phyloP scores from a whole-genome alignment of 2,113 vertebrate genomes.

The Dendrocopos noguchii region DNA sequence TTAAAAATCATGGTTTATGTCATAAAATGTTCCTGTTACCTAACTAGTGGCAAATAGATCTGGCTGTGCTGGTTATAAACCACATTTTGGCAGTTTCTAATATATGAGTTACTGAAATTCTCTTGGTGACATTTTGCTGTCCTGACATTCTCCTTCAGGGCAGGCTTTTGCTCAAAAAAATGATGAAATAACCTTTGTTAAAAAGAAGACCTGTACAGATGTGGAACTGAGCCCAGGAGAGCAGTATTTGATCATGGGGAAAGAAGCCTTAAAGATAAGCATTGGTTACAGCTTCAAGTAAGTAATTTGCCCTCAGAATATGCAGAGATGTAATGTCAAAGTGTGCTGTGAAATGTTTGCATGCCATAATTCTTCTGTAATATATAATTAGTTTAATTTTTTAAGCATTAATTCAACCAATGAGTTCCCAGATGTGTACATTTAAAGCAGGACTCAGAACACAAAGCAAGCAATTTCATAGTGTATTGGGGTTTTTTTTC shows the following conservation, averaged over 20 bases:
- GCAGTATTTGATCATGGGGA: conserved; percentile 89
- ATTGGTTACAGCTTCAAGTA: conserved; percentile 73
- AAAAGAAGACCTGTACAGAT: conserved; percentile 81
- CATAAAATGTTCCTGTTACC: neutral
- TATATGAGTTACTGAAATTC: neutral
- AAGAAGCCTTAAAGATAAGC: conserved; percentile 80
- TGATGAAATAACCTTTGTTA: conserved; percentile 83
- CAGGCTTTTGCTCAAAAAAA: conserved; percentile 65
- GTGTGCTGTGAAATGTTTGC: neutral
- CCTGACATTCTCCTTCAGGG: conserved; percentile 61
- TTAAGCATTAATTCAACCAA: neutral
- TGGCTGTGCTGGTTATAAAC: neutral
- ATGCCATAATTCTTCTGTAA: neutral
- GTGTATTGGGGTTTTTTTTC: neutral
- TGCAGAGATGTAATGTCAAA: neutral
- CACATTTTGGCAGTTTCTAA: neutral
- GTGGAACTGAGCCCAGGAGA: conserved; percentile 74
- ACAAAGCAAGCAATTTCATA: neutral
- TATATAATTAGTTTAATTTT: neutral
- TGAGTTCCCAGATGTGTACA: neutral
- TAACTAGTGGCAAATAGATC: neutral
- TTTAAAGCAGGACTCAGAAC: neutral
- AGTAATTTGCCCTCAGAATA: conserved; percentile 7
- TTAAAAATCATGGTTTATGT: neutral
- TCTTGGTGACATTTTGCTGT: neutral